phyloP scores from a whole-genome alignment of 2,113 vertebrate genomes.

The Symphodus melops region DNA sequence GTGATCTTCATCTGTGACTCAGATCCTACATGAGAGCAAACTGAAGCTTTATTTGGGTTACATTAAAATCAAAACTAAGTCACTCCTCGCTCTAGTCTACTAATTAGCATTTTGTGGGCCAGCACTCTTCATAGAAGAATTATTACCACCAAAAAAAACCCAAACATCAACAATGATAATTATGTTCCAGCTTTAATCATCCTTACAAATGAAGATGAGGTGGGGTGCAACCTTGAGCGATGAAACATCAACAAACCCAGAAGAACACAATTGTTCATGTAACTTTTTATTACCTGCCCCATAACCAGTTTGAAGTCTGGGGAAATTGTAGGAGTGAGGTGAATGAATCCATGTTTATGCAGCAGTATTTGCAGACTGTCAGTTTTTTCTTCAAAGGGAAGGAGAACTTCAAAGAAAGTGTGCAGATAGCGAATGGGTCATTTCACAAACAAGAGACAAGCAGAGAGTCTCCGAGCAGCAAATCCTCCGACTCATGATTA shows the following conservation, averaged over 20 bases:
- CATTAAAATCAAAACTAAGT: conserved; percentile 19
- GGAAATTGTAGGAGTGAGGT: conserved; percentile 45
- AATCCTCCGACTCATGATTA: conserved; percentile 20
- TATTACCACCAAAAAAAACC: neutral
- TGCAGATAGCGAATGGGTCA: conserved; percentile 52
- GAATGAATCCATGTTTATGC: conserved; percentile 52
- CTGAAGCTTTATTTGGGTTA: conserved; percentile 1
- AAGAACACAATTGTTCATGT: conserved; percentile 16
- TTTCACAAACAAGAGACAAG: conserved; percentile 46
- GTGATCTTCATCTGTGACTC: neutral
- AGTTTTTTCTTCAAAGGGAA: conserved; percentile 69
- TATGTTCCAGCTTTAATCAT: conserved; percentile 37
- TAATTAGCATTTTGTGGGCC: conserved; percentile 31
- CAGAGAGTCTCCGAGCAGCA: conserved; percentile 23
- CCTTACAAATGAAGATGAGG: conserved; percentile 42
- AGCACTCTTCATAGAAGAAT: neutral
- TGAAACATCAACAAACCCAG: conserved; percentile 27
- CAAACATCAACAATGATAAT: neutral
- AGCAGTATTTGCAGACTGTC: conserved; percentile 64
- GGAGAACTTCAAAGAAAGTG: conserved; percentile 59
- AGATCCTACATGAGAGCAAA: neutral
- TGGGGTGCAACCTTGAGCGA: conserved; percentile 44
- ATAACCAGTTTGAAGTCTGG: conserved; percentile 52
- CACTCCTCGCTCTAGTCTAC: neutral
- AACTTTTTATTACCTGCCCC: conserved; percentile 28